Evolutionary conservation across 2,113 vertebrate genomes (phyloP), one percentile per base, ranked within the genome.

Genomic region (Cephalopholis sonnerati): DNA sequence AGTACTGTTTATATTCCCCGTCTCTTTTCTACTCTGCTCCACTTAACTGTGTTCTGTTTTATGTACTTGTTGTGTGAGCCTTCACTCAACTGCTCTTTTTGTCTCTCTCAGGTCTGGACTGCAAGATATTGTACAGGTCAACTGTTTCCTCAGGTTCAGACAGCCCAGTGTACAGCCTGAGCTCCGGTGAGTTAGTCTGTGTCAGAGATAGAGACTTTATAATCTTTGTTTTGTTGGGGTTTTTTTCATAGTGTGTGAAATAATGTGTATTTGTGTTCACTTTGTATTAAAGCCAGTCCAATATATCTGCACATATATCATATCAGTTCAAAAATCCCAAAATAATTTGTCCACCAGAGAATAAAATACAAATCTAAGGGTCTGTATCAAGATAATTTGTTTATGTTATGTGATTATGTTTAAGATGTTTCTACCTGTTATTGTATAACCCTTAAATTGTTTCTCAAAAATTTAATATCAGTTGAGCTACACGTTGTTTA

Each of bases 51-150:
- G 41, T 29, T 39, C 29, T 54, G 20, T 59, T 58, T 66, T 24
- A 53, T 32, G 20, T 48, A 15, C 10, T 29, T 27, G 17, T 58
- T 32, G 25, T 66, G 9, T 54, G 8, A 24, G 27, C 12, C 1
- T 32, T 58, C 18, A 61, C 16, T 29, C 6, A 64, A 2, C 18
- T 55, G 17, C 11, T 75, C 7, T 27, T 55, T 79, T 62, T 84
- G 22, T 87, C 4, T 77, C 24, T 76, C 13, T 80, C 72, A 95
- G 93, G 94, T 92, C 80, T 95, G 84, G 93, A 94, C 64, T 88
- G 48, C 27, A 90, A 83, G 74, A 83, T 77, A 0, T 86, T 94
- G 79, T 95, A 95, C 87, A 87, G 92, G 83, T 79, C 91, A 51
- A 3, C 46, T 22, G 65, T 39, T 64, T 68, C 84, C 54, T 83